phyloP scores from a whole-genome alignment of 2,888 invertebrate species.

The Drosophila peninsularis region DNA sequence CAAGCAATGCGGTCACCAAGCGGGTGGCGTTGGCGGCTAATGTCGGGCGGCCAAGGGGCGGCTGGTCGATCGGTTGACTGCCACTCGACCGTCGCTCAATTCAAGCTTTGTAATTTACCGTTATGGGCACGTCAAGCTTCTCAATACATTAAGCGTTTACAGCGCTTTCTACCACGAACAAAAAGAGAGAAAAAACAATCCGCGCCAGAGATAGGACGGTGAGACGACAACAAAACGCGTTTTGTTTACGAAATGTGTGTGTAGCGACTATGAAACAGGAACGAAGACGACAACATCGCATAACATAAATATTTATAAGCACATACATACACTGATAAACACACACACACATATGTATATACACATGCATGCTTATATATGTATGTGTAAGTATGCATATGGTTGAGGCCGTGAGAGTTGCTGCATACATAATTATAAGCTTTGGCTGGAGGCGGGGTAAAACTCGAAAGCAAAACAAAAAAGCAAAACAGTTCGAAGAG shows the following conservation, averaged over 20 bases:
- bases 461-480: conserved; percentile 66
- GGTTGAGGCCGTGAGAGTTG: conserved; percentile 51
- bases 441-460: conserved; percentile 49
- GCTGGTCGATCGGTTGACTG: neutral
- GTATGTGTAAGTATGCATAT: conserved; percentile 5
- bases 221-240: conserved; percentile 71
- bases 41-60: too few species aligned
- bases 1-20: conserved; percentile 30
- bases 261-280: conserved; percentile 62
- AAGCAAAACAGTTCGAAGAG: conserved; percentile 32
- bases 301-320: conserved; percentile 64
- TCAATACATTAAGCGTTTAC: conserved; percentile 50
- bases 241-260: conserved; percentile 78
- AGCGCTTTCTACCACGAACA: conserved; percentile 50
- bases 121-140: conserved; percentile 61
- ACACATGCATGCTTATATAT: neutral
- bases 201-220: conserved; percentile 36
- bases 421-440: conserved; percentile 52
- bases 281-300: conserved; percentile 49
- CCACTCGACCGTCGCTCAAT: conserved; percentile 16
- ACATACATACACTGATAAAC: conserved; percentile 18
- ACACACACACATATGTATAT: conserved; percentile 24
- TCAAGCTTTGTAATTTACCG: conserved; percentile 57
- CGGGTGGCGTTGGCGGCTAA: conserved; percentile 28
- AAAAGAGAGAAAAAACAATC: conserved; percentile 20